Conservation (phyloP, 2,797 vertebrate genomes). For the Podarcis siculus region DNA sequence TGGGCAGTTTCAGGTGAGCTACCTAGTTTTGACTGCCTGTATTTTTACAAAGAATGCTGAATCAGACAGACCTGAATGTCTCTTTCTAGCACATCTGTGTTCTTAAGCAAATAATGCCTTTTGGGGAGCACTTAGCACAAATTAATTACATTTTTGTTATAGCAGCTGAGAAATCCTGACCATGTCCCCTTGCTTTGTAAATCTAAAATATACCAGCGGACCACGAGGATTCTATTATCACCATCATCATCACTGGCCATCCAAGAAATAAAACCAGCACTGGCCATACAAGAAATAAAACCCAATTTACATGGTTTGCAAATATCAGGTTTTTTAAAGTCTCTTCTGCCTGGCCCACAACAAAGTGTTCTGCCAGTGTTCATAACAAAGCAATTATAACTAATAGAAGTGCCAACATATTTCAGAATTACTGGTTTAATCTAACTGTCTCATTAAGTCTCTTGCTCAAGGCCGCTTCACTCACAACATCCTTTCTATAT, state of each 20-base stretch:
- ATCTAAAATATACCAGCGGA: not conserved
- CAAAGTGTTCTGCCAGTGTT: not conserved
- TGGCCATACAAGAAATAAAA: not conserved
- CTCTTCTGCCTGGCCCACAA: not conserved
- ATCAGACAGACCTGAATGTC: not conserved
- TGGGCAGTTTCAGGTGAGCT: not conserved
- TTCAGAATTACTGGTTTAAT: not conserved
- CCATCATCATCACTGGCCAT: not conserved
- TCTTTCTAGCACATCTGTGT: not conserved
- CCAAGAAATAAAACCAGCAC: not conserved
- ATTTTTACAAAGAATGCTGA: not conserved
- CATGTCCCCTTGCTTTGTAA: not conserved
- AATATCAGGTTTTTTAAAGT: not conserved
- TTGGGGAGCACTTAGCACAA: not conserved
- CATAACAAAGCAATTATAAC: not conserved
- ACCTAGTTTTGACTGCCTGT: not conserved
- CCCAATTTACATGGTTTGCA: not conserved
- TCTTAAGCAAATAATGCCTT: not conserved
- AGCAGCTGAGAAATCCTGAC: not conserved
- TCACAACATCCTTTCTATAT: too few relatives aligned
- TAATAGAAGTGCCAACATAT: not conserved
- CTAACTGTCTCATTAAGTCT: not conserved
- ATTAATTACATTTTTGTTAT: not conserved
- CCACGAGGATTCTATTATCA: not conserved
- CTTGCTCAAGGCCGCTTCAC: not conserved